Evolutionary conservation across 1,140 invertebrate genomes (phyloP), one percentile per base, ranked within the genome.

Genomic region (Lutraria rhynchaena): DNA sequence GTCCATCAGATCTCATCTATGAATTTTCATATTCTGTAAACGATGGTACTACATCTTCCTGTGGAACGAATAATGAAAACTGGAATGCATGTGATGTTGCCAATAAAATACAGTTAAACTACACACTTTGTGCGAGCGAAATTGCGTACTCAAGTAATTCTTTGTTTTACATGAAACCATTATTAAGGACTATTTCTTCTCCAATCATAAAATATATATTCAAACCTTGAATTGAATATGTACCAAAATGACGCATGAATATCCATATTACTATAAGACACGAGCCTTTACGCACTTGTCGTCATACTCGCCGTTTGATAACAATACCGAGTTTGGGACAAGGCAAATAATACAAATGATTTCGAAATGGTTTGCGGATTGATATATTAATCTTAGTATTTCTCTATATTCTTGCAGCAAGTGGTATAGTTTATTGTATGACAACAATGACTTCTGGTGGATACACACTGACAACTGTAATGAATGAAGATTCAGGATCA

Each of bases 131-230:
- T 49, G n/a, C 55, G 13, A 83, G 74, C 1, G 22, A 70, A 1
- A 67, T 76, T 41, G 74, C 81, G 5, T 83, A 77, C 31, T 77
- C 81, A 44, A 61, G 81, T 83, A 83, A n/a, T 58, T 41, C 5
- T 15, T 7, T 41, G 37, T 41, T n/a, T n/a, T n/a, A n/a, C n/a
- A n/a, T n/a, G n/a, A n/a, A n/a, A n/a, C n/a, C n/a, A n/a, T n/a
- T n/a, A n/a, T n/a, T n/a, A n/a, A n/a, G n/a, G n/a, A n/a, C n/a
- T n/a, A n/a, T n/a, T n/a, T n/a, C n/a, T n/a, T n/a, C n/a, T n/a
- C n/a, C n/a, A n/a, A n/a, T n/a, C n/a, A n/a, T n/a, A n/a, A n/a
- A n/a, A n/a, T n/a, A n/a, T n/a, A n/a, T n/a, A n/a, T n/a, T n/a
- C n/a, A n/a, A n/a, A n/a, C n/a, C n/a, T n/a, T n/a, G n/a, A n/a